These are phyloP conservation scores for Ganaspis sp. DNA, from an alignment of 1,140 invertebrate genomes.

Conservation along the genomic window DNA sequence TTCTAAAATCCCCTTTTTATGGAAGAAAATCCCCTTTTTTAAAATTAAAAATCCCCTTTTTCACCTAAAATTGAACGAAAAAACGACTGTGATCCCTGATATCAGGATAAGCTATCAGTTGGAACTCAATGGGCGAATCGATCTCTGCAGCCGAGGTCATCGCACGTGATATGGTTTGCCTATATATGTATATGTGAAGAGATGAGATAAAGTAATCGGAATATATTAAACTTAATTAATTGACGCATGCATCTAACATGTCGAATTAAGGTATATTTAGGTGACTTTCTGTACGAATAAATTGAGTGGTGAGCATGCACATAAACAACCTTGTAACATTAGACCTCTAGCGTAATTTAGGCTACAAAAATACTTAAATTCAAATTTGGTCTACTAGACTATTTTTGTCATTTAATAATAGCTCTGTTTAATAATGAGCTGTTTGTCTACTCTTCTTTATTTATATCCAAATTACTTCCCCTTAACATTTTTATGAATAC, in stretches of 20 bases:
- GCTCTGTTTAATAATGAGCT: neutral
- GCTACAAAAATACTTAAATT: neutral
- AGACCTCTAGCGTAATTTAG: neutral
- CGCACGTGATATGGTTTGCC: neutral
- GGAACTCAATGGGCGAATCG: conserved; percentile 1
- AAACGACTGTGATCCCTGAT: conserved; percentile 8
- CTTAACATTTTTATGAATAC: no score
- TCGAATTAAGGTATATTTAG: conserved; percentile 23
- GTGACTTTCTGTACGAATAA: neutral
- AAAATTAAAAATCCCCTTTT: no score
- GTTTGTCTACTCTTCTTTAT: neutral
- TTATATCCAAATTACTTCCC: neutral
- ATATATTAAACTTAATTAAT: conserved; percentile 16
- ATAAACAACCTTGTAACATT: neutral
- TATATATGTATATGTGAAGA: neutral
- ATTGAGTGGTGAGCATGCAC: neutral
- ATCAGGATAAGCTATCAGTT: conserved; percentile 7
- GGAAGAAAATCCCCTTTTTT: no score
- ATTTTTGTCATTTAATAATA: neutral
- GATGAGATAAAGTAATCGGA: neutral
- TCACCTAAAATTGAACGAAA: no score
- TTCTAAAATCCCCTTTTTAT: no score
- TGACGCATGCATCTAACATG: neutral
- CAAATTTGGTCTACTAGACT: neutral
- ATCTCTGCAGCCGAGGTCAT: neutral